Base-by-base conservation (phyloP, 2,888 invertebrate species). In the Oscheius myriophilus region DNA sequence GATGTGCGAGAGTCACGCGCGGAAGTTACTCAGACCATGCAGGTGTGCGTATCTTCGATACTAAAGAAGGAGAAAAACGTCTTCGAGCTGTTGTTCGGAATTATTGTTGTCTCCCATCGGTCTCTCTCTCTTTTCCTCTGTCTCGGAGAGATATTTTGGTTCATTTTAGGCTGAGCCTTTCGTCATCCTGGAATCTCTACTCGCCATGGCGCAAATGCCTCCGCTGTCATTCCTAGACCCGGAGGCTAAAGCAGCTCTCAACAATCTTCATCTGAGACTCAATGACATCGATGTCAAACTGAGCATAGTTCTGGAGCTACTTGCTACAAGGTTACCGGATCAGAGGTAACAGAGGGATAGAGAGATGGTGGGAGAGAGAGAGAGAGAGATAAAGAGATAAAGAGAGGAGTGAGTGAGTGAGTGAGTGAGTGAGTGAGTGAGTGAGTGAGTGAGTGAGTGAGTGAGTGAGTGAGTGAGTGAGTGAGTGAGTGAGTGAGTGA, bases 241-340 rank as follows among this genome's bases (percentile, higher is more conserved):
- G 33, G 84, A 85, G 49, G 76, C 80, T 16, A 82, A 82, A 66
- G 61, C 76, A 2, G 73, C 84, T 55, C 69, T 86, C 39, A 83
- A 75, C 59, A 75, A 76, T 16, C 76, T 86, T 64, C 82, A 77
- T 69, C 71, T 75, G 0, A 76, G 83, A 16, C 67, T 86, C 25
- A 82, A 82, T 59, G 85, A 85, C 54, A 82, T 86, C 65, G 86
- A 86, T 68, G 75, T 81, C 25, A 85, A 85, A 69, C 67, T 85
- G 68, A 72, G 74, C 39, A 74, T 84, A 45, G 78, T 84, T 9
- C 53, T 82, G 51, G 83, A 84, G 53, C 68, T 82, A 12, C 70
- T 84, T 14, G 77, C 82, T 7, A 82, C 79, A 11, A 62, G 80
- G n/a, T 54, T 79, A 14, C 80, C 79, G 0, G 79, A 80, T 57